phyloP scores from a whole-genome alignment of 2,888 invertebrate genomes.

The Homarus gammarus region DNA sequence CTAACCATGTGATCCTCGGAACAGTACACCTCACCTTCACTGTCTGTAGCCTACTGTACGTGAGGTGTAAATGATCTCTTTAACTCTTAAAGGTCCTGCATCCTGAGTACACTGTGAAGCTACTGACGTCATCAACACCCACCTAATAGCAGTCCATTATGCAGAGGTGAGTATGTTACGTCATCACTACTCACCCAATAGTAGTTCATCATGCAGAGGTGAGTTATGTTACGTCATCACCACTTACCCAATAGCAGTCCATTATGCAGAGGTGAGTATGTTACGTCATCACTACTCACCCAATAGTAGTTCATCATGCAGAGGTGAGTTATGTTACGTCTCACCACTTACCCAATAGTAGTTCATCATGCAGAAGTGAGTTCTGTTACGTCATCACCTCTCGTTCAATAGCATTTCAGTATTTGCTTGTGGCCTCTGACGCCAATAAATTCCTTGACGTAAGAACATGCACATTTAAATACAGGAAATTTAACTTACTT shows the following conservation, averaged over 20 bases:
- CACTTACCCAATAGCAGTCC: not conserved
- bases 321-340: not conserved
- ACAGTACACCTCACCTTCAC: too few species aligned
- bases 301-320: too few species aligned
- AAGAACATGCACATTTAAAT: too few species aligned
- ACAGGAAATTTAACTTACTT: too few species aligned
- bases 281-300: not conserved
- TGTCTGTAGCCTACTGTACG: too few species aligned
- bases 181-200: not conserved
- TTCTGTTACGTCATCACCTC: not conserved
- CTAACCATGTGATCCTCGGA: too few species aligned
- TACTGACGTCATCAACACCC: not conserved
- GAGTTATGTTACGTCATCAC: not conserved
- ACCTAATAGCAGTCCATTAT: not conserved
- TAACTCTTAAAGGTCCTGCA: too few species aligned
- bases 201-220: not conserved
- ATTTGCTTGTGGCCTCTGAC: too few species aligned
- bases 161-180: not conserved
- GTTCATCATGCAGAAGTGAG: not conserved
- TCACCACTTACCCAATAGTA: not conserved
- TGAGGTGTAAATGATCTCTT: too few species aligned
- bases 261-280: not conserved
- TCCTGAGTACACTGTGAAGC: too few species aligned
- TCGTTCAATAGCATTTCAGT: too few species aligned
- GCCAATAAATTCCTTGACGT: too few species aligned